phyloP scores from a whole-genome alignment of 2,113 vertebrate species.

The Paracanthobrama guichenoti region DNA sequence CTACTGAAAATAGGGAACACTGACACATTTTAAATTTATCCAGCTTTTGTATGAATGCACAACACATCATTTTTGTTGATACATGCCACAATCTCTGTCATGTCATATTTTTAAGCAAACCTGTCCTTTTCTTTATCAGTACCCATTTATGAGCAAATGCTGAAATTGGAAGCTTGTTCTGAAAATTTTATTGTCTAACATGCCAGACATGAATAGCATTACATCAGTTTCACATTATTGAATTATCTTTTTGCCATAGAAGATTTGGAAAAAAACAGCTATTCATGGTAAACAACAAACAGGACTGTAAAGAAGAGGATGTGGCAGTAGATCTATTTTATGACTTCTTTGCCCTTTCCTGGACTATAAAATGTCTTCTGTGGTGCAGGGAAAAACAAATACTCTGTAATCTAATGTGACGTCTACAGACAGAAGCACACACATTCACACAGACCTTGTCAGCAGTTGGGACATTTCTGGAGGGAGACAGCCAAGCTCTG shows the following conservation, averaged over 20 bases:
- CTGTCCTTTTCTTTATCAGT: background rate
- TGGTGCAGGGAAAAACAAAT: background rate
- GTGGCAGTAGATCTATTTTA: conserved; percentile 52
- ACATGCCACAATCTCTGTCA: background rate
- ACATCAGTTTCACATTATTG: background rate
- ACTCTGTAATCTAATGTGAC: conserved; percentile 34
- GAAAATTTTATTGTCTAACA: background rate
- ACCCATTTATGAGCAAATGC: background rate
- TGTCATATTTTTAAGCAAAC: background rate
- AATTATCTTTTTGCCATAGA: background rate
- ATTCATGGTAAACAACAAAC: background rate
- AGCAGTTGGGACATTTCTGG: conserved; percentile 11
- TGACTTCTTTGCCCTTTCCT: conserved; percentile 56
- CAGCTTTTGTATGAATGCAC: conserved; percentile 20
- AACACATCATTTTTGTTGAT: background rate
- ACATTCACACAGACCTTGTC: conserved; percentile 27
- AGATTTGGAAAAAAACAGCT: background rate
- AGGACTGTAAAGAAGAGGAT: background rate
- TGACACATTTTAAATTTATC: conserved; percentile 23
- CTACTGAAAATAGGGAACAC: conserved; percentile 8
- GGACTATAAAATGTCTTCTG: conserved; percentile 43
- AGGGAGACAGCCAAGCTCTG: background rate
- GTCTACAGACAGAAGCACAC: conserved; percentile 14
- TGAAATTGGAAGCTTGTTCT: background rate
- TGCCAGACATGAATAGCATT: background rate